Evolutionary conservation across 53 echinoderm and acorn worm species (phyloP), one percentile per base, ranked within the genome.

Genomic region (Echinarachnius parma): DNA sequence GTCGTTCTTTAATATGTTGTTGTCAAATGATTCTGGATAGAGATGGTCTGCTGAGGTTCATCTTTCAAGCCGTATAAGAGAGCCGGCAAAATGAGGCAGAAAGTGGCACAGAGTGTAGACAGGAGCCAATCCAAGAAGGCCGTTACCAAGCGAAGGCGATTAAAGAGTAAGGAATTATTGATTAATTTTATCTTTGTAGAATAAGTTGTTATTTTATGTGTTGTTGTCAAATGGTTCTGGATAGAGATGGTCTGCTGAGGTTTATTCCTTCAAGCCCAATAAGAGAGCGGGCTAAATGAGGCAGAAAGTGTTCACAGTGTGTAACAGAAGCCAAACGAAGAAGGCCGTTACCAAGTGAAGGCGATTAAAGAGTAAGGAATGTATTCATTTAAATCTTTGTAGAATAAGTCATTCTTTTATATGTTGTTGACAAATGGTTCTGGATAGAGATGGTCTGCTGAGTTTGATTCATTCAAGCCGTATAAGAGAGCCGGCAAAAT

Each of bases 271-370:
- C 75, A 83, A 86, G 63, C 81, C 76, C 18, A 61, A 57, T 9
- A 94, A 94, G 71, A 68, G 79, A 52, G 34, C 87, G 18, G 90
- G 86, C 7, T 46, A 83, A 64, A 90, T 90, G 80, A 82, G 90
- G 11, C 48, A 84, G 74, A 58, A 87, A 49, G 95, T 90, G 4
- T 79, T 77, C 25, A 22, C 79, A 21, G 80, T 81, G 48, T 66
- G 57, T 20, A 56, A 75, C 21, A 78, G 66, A 21, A 77, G 36
- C 16, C 59, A 80, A 28, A 13, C 48, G 15, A 53, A 55, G 74
- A 72, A 27, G 20, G 55, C 44, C 36, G 58, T 54, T 4, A 34
- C 31, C 27, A 68, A 61, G 30, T 45, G 39, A 33, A 82, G n/a
- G n/a, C n/a, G 34, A 72, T 61, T 46, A n/a, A n/a, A n/a, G n/a